phyloP scores from a whole-genome alignment of 2,113 vertebrate genomes.

The Phodopus roborovskii region DNA sequence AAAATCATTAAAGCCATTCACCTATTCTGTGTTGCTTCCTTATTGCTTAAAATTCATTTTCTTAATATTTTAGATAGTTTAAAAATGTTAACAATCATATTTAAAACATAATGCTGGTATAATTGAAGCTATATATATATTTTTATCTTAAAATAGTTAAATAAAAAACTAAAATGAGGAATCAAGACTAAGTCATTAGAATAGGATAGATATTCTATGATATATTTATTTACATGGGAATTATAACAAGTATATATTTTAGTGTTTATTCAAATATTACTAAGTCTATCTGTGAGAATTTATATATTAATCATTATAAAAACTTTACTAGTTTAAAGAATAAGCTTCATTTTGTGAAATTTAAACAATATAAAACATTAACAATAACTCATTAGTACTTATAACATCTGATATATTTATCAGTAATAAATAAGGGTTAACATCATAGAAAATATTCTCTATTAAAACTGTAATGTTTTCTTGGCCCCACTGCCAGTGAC shows the following conservation, averaged over 20 bases:
- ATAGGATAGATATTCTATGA: background rate
- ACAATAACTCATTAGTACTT: background rate
- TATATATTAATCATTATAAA: constrained; percentile 1
- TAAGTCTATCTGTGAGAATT: background rate
- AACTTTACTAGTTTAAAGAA: background rate
- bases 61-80: constrained; percentile 54
- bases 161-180: background rate
- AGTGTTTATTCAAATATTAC: background rate
- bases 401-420: constrained; percentile 46
- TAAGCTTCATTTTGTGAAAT: background rate
- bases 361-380: background rate
- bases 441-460: background rate
- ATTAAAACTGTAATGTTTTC: background rate
- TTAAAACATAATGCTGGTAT: constrained; percentile 25
- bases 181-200: background rate
- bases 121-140: constrained; percentile 52
- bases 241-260: background rate
- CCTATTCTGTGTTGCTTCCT: constrained; percentile 63
- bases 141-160: background rate
- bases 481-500: too few species aligned
- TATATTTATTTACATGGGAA: background rate
- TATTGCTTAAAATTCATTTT: constrained; percentile 48
- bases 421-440: background rate
- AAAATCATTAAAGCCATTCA: constrained; percentile 71
- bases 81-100: constrained; percentile 52